A percentile compares a stretch with the other conserved stretches of the same genome.
Evolutionary conservation across 2,888 invertebrate species (phyloP).

Genomic region (Deilephila elpenor): DNA sequence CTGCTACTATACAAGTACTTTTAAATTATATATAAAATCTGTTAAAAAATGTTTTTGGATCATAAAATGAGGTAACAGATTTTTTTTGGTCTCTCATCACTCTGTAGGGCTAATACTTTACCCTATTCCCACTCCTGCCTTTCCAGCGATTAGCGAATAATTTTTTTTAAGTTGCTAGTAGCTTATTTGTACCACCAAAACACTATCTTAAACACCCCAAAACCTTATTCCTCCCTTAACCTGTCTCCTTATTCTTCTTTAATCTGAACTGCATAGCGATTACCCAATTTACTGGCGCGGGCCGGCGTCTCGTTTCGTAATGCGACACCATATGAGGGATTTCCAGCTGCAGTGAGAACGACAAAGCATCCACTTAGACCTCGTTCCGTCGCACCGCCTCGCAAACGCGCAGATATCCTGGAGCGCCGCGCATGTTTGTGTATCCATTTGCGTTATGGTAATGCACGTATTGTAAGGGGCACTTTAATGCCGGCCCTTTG

Average conservation of each 20-base stretch:
- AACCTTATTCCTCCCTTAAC: too few relatives aligned
- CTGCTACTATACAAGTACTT: too few relatives aligned
- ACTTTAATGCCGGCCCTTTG: too few relatives aligned
- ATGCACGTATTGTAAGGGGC: not conserved
- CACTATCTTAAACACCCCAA: too few relatives aligned
- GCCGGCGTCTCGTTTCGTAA: constrained; percentile 44
- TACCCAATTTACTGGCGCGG: constrained; percentile 44
- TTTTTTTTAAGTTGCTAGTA: not conserved
- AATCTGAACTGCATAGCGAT: constrained; percentile 35
- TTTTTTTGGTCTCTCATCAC: too few relatives aligned
- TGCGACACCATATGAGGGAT: constrained; percentile 60
- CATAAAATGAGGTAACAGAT: too few relatives aligned
- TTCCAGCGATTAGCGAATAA: too few relatives aligned
- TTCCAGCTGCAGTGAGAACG: constrained; percentile 52
- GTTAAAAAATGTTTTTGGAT: too few relatives aligned
- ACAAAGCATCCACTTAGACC: constrained; percentile 70
- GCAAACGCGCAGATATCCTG: constrained; percentile 65
- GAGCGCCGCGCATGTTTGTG: constrained; percentile 66
- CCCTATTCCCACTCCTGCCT: too few relatives aligned
- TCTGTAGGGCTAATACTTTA: too few relatives aligned
- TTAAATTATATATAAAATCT: too few relatives aligned
- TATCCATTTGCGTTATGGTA: constrained; percentile 61
- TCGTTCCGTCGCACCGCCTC: constrained; percentile 61
- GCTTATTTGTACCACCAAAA: not conserved
- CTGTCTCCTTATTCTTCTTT: not conserved